These are phyloP conservation scores for Lasioglossum malachurum DNA, from an alignment of 2,888 invertebrate genomes.

Conservation along the genomic window DNA sequence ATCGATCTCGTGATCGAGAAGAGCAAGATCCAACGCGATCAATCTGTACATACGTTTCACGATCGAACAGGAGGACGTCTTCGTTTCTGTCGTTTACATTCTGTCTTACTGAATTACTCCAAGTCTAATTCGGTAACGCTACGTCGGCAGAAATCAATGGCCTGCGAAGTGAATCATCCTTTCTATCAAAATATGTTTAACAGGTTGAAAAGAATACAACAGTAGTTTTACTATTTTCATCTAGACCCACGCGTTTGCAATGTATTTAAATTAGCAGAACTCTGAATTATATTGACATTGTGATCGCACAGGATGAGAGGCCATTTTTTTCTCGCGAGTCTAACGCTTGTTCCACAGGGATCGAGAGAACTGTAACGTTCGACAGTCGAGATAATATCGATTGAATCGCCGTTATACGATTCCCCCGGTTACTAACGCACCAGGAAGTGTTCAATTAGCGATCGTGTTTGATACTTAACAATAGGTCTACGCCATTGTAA, in stretches of 20 bases:
- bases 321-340: neutral
- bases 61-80: neutral
- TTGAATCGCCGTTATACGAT: neutral
- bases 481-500: conserved; percentile 26
- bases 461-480: neutral
- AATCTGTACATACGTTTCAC: neutral
- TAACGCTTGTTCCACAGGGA: neutral
- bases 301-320: neutral
- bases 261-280: too few species aligned
- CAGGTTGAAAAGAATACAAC: too few species aligned
- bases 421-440: conserved; percentile 36
- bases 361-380: neutral
- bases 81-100: neutral
- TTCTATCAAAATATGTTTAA: too few species aligned
- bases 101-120: conserved; percentile 64
- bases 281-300: neutral
- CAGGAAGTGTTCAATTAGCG: conserved; percentile 20
- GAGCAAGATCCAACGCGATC: neutral
- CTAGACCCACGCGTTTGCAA: too few species aligned
- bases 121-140: conserved; percentile 69
- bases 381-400: neutral
- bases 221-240: too few species aligned
- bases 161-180: neutral
- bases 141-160: neutral
- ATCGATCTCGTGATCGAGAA: neutral